These are phyloP conservation scores for Microcebus murinus DNA, from an alignment of 2,113 vertebrate species.

Conservation along the genomic window DNA sequence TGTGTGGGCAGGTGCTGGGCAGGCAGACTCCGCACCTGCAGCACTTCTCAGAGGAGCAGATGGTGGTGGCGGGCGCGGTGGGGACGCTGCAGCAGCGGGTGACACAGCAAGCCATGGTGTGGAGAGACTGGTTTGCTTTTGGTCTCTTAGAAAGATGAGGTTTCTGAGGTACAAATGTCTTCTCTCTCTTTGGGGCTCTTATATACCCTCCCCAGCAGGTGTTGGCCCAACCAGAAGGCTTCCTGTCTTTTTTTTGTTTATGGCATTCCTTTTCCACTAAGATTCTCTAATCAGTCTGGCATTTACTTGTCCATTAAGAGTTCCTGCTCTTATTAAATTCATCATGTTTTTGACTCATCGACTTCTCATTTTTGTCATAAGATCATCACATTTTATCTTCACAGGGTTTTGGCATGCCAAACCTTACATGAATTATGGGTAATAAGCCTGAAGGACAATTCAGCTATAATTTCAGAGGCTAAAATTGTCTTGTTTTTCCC, in stretches of 20 bases:
- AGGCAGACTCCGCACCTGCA: constrained; percentile 78
- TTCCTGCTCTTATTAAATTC: constrained; percentile 46
- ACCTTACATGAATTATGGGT: background rate
- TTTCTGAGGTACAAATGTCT: constrained; percentile 38
- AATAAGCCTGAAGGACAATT: background rate
- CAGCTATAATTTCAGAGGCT: background rate
- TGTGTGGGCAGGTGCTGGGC: constrained; percentile 80
- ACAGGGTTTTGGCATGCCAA: background rate
- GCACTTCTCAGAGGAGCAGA: constrained; percentile 65
- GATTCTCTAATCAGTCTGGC: constrained; percentile 71
- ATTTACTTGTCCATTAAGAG: constrained; percentile 64
- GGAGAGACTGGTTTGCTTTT: background rate
- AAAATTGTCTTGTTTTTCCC: background rate
- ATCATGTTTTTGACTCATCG: constrained; percentile 67
- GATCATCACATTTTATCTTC: constrained; percentile 35
- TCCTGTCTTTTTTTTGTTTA: constrained; percentile 29
- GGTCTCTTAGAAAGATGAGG: background rate
- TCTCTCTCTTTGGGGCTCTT: constrained; percentile 15
- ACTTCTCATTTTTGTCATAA: constrained; percentile 53
- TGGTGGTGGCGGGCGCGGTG: constrained; percentile 65
- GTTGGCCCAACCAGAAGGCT: constrained; percentile 41
- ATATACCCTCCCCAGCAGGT: constrained; percentile 47
- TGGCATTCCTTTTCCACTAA: background rate
- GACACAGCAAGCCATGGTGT: constrained; percentile 46
- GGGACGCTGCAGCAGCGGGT: constrained; percentile 43